phyloP scores from a whole-genome alignment of 2,797 vertebrate species.

The Gorsachius magnificus region DNA sequence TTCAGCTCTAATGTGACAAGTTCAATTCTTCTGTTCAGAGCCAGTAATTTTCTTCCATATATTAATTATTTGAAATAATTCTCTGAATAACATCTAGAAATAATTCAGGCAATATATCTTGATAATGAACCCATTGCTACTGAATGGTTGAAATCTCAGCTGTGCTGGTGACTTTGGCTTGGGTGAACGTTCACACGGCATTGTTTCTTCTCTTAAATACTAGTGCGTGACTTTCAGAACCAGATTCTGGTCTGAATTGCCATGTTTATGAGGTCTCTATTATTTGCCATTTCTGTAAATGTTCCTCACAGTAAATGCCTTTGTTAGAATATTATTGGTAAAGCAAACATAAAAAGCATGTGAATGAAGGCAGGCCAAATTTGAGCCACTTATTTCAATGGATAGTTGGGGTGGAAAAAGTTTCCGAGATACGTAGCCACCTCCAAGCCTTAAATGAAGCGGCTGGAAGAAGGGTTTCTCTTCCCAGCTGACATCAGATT shows the following conservation, averaged over 20 bases:
- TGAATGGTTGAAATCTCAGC: conserved; percentile 53
- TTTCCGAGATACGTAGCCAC: background rate
- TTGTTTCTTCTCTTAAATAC: conserved; percentile 57
- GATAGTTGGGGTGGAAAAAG: background rate
- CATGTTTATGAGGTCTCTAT: conserved; percentile 22
- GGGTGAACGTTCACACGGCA: conserved; percentile 35
- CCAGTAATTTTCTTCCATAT: conserved; percentile 62
- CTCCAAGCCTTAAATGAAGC: background rate
- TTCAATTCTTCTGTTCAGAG: conserved; percentile 59
- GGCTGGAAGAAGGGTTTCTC: background rate
- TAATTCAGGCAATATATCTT: conserved; percentile 64
- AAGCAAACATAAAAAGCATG: background rate
- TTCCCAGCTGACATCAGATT: background rate
- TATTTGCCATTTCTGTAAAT: conserved; percentile 25
- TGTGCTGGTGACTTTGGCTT: conserved; percentile 45
- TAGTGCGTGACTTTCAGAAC: conserved; percentile 63
- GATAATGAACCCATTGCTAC: conserved; percentile 11
- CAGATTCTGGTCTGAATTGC: conserved; percentile 40
- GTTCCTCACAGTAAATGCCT: conserved; percentile 18
- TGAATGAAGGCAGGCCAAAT: background rate
- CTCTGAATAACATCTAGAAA: conserved; percentile 56
- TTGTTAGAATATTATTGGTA: conserved; percentile 38
- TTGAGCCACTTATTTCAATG: background rate
- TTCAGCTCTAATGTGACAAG: conserved; percentile 52
- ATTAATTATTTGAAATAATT: conserved; percentile 68